Evolutionary conservation across 2,888 invertebrate genomes (phyloP), one percentile per base, ranked within the genome.

Genomic region (Orthosia cruda): DNA sequence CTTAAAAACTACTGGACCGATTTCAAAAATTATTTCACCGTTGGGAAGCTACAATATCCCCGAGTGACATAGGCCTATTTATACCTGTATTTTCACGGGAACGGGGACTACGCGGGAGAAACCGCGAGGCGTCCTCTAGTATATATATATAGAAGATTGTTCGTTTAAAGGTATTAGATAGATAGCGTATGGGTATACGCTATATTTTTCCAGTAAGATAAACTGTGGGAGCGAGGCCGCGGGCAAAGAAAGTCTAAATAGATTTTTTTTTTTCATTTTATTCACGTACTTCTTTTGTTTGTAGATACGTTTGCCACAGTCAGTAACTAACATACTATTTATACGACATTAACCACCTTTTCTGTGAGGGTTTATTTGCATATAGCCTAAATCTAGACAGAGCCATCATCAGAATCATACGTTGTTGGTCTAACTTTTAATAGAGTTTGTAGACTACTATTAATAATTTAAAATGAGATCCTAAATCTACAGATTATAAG

Each of bases 401-500:
- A 55, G 5, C 13, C 20, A 15, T 26, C 47, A 73, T 73, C n/a
- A n/a, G 13, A 75, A 47, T 74, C 13, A 62, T 26, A 58, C 15
- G 18, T 40, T 70, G n/a, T 52, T 70, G 13, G 40, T 18, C 40
- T 61, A 77, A 77, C 61, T 78, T 76, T 61, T 61, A 77, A 78
- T 78, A 71, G 26, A 77, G 20, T 61, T 61, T 26, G 4, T 45
- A 26, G 47, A 77, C 40, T 18, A 54, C 23, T 59, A 12, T 32
- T 32, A 32, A 32, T 58, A 20, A 15, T 54, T 68, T 59, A 26
- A 49, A 20, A 40, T 20, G 18, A 55, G 4, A 61, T 50, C 18
- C 49, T 71, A 61, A 61, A 70, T 54, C 9, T 45, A 50, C 49
- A 18, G 15, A 20, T 64, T 59, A 9, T 11, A 40, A 23, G 16